Evolutionary conservation across 2,797 vertebrate genomes (phyloP).

Genomic region (Paguma larvata): DNA sequence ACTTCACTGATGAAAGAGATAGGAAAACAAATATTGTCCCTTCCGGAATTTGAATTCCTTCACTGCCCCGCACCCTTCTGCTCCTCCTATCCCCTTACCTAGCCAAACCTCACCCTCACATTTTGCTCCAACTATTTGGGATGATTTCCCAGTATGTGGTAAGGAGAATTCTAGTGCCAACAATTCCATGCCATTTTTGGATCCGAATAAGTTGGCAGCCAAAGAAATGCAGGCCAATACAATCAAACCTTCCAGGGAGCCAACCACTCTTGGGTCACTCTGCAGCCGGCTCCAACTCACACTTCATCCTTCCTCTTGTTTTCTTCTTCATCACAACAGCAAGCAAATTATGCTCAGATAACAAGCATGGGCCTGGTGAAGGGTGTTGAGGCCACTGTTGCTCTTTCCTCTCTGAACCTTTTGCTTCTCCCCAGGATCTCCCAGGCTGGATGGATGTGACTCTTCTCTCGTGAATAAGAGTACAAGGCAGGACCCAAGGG

Average conservation of each 20-base stretch:
- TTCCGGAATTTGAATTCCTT: not conserved
- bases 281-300: not conserved
- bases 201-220: conserved; percentile 59
- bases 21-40: not conserved
- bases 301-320: not conserved
- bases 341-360: not conserved
- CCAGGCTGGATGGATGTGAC: not conserved
- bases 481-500: not conserved
- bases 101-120: conserved; percentile 47
- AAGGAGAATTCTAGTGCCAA: conserved; percentile 64
- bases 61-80: not conserved
- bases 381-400: not conserved
- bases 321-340: not conserved
- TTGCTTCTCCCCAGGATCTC: not conserved
- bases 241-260: conserved; percentile 27
- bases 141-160: conserved; percentile 59
- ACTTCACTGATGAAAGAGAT: not conserved
- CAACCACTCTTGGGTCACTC: not conserved
- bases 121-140: conserved; percentile 48
- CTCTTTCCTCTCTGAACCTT: not conserved
- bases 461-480: not conserved
- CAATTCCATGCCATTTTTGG: conserved; percentile 50
- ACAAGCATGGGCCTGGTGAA: not conserved
- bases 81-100: not conserved
- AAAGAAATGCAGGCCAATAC: conserved; percentile 26